phyloP scores from a whole-genome alignment of 1,140 invertebrate genomes.

The Brachionus sp. region DNA sequence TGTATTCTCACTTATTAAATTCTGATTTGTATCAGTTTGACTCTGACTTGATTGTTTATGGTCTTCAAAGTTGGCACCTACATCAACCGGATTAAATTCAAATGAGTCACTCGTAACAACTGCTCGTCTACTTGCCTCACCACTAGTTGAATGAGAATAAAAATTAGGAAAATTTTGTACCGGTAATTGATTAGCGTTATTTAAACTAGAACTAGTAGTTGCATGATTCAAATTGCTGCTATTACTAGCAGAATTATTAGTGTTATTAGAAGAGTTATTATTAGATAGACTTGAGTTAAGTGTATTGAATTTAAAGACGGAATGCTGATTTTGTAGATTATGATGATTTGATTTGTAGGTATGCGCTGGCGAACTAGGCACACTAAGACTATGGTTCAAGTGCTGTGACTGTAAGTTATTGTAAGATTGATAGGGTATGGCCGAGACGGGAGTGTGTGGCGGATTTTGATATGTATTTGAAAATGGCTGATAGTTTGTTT shows the following conservation, averaged over 20 bases:
- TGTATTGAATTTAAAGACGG: constrained; percentile 7
- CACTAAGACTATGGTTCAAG: background rate
- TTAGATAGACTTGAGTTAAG: background rate
- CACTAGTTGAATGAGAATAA: background rate
- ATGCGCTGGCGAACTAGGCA: constrained; percentile 7
- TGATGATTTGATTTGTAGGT: background rate
- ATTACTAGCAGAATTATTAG: background rate
- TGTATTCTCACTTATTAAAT: background rate
- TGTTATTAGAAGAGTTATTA: background rate
- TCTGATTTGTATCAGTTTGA: background rate
- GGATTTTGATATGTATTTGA: background rate
- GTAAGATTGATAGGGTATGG: constrained; percentile 19
- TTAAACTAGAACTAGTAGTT: background rate
- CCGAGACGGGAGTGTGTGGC: background rate
- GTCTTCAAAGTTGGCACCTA: background rate
- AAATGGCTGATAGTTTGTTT: background rate
- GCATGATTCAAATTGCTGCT: background rate
- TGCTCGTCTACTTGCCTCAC: background rate
- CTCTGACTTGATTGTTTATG: background rate
- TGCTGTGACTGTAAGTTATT: background rate
- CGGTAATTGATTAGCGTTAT: background rate
- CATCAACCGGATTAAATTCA: background rate
- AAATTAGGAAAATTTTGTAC: background rate
- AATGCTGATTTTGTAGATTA: constrained; percentile 15
- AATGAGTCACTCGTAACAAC: background rate